phyloP scores from a whole-genome alignment of 2,797 vertebrate species.

The Danio choprae region DNA sequence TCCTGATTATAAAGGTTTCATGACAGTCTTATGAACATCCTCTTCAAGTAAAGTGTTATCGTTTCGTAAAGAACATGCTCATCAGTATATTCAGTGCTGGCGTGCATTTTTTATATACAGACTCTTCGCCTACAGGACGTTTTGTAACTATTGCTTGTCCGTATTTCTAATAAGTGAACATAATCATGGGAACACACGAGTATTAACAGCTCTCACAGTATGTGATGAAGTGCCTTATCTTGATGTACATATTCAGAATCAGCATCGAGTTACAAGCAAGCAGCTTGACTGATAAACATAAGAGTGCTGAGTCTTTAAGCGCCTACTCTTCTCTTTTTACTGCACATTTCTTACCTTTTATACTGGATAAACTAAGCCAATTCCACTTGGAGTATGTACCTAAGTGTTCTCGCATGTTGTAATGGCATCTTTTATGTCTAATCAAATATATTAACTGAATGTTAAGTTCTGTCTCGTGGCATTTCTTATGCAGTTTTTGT shows the following conservation, averaged over 20 bases:
- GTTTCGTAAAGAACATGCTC: neutral
- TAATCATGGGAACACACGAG: conserved; percentile 12
- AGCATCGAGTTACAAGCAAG: neutral
- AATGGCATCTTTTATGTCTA: conserved; percentile 25
- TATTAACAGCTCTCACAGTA: conserved; percentile 4
- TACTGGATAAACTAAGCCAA: conserved; percentile 31
- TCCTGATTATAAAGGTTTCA: no score
- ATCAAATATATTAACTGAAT: neutral
- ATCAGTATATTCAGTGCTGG: conserved; percentile 9
- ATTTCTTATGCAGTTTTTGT: neutral
- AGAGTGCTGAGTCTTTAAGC: conserved; percentile 7
- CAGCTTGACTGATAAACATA: conserved; percentile 24
- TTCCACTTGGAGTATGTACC: conserved; percentile 19
- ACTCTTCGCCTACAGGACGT: conserved; percentile 20
- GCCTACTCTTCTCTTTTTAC: neutral
- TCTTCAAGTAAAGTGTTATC: no score
- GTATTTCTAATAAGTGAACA: conserved; percentile 15
- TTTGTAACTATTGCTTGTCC: conserved; percentile 41
- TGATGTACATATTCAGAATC: neutral
- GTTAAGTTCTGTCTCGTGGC: neutral
- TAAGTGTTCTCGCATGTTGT: conserved; percentile 24
- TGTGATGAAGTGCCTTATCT: conserved; percentile 47
- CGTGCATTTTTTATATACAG: conserved; percentile 8
- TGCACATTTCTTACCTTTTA: conserved; percentile 44
- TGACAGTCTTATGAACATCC: no score